Evolutionary conservation across 2,113 vertebrate genomes (phyloP).

Genomic region (Anguilla rostrata): DNA sequence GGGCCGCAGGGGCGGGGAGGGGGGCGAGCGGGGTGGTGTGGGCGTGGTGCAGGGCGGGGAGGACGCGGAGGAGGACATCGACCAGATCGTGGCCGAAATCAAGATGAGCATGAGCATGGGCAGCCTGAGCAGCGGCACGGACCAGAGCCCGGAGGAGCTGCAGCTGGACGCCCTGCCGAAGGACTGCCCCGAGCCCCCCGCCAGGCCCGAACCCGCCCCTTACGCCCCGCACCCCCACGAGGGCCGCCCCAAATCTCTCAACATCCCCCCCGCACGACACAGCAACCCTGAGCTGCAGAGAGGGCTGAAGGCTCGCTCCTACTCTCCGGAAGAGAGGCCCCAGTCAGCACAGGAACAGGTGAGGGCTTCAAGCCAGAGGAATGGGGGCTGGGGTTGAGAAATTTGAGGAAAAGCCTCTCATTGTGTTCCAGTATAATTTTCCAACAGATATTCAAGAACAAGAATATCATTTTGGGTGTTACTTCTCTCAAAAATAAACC

Average conservation of each 20-base stretch:
- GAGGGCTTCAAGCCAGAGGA: conserved; percentile 35
- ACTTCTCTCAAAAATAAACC: too few relatives aligned
- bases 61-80: conserved; percentile 75
- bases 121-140: conserved; percentile 71
- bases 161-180: conserved; percentile 65
- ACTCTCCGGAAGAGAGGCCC: conserved; percentile 85
- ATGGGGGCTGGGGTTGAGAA: too few relatives aligned
- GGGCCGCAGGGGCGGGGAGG: conserved; percentile 77
- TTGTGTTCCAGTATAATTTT: too few relatives aligned
- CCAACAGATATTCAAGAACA: too few relatives aligned
- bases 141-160: conserved; percentile 74
- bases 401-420: too few relatives aligned
- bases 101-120: conserved; percentile 83
- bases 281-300: conserved; percentile 71
- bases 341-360: conserved; percentile 90
- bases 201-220: conserved; percentile 57
- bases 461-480: too few relatives aligned
- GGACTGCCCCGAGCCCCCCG: conserved; percentile 68
- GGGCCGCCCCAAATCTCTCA: conserved; percentile 71
- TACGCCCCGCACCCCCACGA: conserved; percentile 62
- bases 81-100: conserved; percentile 80
- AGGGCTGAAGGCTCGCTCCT: conserved; percentile 75
- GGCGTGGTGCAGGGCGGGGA: conserved; percentile 32
- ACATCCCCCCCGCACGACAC: conserved; percentile 56
- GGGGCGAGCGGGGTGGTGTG: conserved; percentile 80